These are phyloP conservation scores for Clarias fuscus DNA, from an alignment of 2,797 vertebrate genomes.

Conservation along the genomic window DNA sequence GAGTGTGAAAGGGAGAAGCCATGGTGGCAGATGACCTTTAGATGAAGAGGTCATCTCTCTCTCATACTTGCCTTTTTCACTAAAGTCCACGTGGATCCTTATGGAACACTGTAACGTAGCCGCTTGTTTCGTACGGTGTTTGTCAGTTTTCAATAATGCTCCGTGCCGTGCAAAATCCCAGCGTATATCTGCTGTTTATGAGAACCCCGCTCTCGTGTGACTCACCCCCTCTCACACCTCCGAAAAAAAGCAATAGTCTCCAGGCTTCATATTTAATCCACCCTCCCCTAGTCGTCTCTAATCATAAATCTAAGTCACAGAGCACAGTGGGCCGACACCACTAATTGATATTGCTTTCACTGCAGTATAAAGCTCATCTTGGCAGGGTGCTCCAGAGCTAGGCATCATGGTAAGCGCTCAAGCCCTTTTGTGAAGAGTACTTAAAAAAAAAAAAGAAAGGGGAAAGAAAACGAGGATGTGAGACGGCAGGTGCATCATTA, in stretches of 20 bases:
- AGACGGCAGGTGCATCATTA: slow-evolving; percentile 32
- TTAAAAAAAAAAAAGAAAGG: not conserved
- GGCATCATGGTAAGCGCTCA: slow-evolving; percentile 35
- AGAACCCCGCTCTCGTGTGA: slow-evolving; percentile 34
- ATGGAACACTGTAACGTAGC: slow-evolving; percentile 15
- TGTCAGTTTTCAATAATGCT: slow-evolving; percentile 45
- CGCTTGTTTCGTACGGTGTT: not conserved
- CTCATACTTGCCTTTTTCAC: slow-evolving; percentile 21
- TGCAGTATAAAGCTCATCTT: slow-evolving; percentile 49
- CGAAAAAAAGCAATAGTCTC: slow-evolving; percentile 37
- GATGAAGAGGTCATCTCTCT: slow-evolving; percentile 42
- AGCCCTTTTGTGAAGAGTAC: slow-evolving; percentile 24
- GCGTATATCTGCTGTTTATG: slow-evolving; percentile 36
- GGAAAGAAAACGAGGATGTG: not conserved
- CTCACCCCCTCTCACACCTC: slow-evolving; percentile 36
- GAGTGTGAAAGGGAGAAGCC: slow-evolving; percentile 20
- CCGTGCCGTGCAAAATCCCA: slow-evolving; percentile 5
- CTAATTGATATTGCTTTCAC: slow-evolving; percentile 54
- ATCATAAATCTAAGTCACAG: slow-evolving; percentile 50
- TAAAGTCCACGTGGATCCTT: slow-evolving; percentile 21
- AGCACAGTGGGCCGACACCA: slow-evolving; percentile 48
- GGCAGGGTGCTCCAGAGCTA: slow-evolving; percentile 38
- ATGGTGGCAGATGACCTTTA: slow-evolving; percentile 51
- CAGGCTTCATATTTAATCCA: slow-evolving; percentile 48
- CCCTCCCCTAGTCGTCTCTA: slow-evolving; percentile 39